These are phyloP conservation scores for Hippocampus mohnikei DNA, from an alignment of 2,113 vertebrate species.

Conservation along the genomic window DNA sequence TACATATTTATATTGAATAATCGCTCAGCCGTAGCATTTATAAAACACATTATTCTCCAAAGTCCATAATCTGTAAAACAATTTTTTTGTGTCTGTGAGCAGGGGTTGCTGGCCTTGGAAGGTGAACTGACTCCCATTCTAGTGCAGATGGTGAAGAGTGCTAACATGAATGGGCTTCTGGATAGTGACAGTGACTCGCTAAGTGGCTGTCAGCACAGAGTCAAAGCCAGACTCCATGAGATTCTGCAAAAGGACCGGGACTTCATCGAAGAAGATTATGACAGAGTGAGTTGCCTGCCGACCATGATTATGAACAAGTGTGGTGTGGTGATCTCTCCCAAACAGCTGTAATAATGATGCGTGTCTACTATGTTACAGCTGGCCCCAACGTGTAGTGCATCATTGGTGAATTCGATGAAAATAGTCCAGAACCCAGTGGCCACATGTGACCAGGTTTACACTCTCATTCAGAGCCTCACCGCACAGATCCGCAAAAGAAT, in stretches of 20 bases:
- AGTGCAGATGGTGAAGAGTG: slow-evolving; percentile 99
- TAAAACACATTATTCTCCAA: background rate
- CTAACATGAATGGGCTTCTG: slow-evolving; percentile 98
- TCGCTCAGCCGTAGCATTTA: no score
- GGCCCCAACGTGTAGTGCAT: slow-evolving; percentile 83
- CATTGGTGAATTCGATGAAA: slow-evolving; percentile 89
- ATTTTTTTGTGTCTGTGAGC: slow-evolving; percentile 19
- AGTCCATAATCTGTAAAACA: background rate
- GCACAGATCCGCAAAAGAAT: slow-evolving; percentile 86
- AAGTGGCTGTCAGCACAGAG: slow-evolving; percentile 91
- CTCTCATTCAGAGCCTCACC: slow-evolving; percentile 91
- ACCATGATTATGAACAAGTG: background rate
- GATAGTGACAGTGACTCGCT: slow-evolving; percentile 94
- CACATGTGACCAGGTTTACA: slow-evolving; percentile 87
- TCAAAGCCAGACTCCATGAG: slow-evolving; percentile 90
- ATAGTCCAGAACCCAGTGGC: slow-evolving; percentile 88
- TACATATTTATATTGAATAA: no score
- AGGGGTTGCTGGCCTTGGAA: slow-evolving; percentile 94
- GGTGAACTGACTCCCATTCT: slow-evolving; percentile 96
- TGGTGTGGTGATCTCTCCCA: background rate
- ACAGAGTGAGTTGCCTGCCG: slow-evolving; percentile 74
- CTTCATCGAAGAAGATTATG: slow-evolving; percentile 85
- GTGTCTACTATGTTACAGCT: slow-evolving; percentile 67
- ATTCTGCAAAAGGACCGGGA: slow-evolving; percentile 90
- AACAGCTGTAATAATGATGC: background rate